Conservation (phyloP, 2,113 vertebrate genomes). For the Melospiza melodia region DNA sequence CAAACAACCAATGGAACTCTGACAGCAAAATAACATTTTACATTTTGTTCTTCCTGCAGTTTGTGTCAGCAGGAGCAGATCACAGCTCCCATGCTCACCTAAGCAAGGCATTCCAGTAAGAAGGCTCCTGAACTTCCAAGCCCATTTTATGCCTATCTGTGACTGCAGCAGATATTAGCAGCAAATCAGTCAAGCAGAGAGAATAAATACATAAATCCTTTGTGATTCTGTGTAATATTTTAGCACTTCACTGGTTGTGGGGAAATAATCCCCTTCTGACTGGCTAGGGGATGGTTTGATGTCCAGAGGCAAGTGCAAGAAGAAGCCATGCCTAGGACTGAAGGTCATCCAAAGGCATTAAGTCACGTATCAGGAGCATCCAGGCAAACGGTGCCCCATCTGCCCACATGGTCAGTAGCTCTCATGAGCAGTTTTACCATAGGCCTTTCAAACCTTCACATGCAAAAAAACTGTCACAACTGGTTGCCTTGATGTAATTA, state of each 20-base stretch:
- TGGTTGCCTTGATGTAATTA: not conserved
- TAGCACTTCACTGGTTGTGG: not conserved
- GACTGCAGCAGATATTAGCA: conserved; percentile 11
- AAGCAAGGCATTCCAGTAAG: not conserved
- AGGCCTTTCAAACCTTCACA: not conserved
- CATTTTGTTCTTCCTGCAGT: not conserved
- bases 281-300: not conserved
- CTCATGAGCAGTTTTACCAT: not conserved
- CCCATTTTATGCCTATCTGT: not conserved
- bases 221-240: not conserved
- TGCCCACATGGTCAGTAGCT: not conserved
- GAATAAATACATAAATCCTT: conserved; percentile 20
- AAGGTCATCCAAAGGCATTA: not conserved
- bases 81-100: not conserved
- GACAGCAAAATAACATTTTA: not conserved
- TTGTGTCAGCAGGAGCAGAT: not conserved
- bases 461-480: not conserved
- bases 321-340: fast-evolving
- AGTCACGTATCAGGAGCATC: not conserved
- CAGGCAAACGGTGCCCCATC: not conserved
- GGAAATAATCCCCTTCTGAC: not conserved
- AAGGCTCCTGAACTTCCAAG: not conserved
- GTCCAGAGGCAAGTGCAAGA: not conserved
- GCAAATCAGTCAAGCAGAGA: not conserved
- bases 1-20: not conserved